Evolutionary conservation across 2,797 vertebrate genomes (phyloP), one percentile per base, ranked within the genome.

Genomic region (Sebastes itinus): DNA sequence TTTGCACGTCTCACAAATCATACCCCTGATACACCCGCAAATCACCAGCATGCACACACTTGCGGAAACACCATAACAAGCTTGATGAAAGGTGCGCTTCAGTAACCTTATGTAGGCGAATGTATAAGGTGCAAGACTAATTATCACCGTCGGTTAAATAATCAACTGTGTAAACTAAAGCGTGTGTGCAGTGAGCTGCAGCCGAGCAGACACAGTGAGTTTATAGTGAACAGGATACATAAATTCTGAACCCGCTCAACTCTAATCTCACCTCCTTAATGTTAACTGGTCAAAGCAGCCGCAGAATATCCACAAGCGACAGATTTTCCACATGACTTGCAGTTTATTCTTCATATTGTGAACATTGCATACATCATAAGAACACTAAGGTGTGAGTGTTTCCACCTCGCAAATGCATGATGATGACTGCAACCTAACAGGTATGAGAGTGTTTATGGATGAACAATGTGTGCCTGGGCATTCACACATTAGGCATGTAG

Each of bases 141-240:
- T 93, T 87, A 92, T 84, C 89, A 75, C 82, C 59, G 30, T 52
- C 55, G 77, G 83, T 78, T 80, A 87, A 87, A 87, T 85, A 83
- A 89, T 87, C 78, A 74, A 70, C 88, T 82, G 85, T 87, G 88
- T 83, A 87, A 90, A 92, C 65, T 72, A 6, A 80, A 77, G 63
- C 38, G 61, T 38, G 60, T 22, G 12, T 56, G 68, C 73, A 23
- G 28, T 22, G 80, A 59, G 52, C 78, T 74, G 55, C 77, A 65
- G 76, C 72, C 56, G 30, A 75, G 77, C 56, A 85, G 70, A 84
- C 85, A 66, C 63, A 72, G 63, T 59, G 13, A 58, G 72, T 87
- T 86, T 71, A 80, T 42, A 78, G 75, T 59, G 68, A 68, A 80
- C 85, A 78, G 82, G 80, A 92, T 75, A 82, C 64, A 92, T 91